These are phyloP conservation scores for Panonychus citri DNA, from an alignment of 1,140 invertebrate species.

Conservation along the genomic window DNA sequence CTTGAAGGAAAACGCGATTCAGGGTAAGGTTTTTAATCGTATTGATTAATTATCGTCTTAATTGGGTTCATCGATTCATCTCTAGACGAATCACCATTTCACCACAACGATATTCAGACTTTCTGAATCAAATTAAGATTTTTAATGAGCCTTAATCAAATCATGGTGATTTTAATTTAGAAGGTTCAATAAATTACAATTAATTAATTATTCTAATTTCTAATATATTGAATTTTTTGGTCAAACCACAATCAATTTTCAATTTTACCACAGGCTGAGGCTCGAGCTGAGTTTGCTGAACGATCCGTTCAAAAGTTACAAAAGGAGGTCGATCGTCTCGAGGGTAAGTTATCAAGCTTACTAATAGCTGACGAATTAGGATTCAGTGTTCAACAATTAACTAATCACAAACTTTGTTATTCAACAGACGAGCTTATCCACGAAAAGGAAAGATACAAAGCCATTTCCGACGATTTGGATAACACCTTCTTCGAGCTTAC, in stretches of 20 bases:
- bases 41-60: no score
- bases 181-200: no score
- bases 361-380: background rate
- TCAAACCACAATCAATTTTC: background rate
- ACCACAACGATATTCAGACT: no score
- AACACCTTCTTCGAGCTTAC: conserved; percentile 92
- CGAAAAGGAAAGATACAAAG: conserved; percentile 98
- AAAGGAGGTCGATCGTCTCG: conserved; percentile 95
- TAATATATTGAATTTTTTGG: background rate
- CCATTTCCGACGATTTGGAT: conserved; percentile 96
- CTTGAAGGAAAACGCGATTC: no score
- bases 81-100: no score
- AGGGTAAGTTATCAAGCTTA: conserved; percentile 48
- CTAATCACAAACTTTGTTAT: background rate
- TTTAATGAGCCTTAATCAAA: no score
- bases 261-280: conserved; percentile 58
- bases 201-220: background rate
- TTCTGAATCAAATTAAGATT: no score
- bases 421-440: conserved; percentile 78
- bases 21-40: no score
- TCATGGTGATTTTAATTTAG: no score
- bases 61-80: no score
- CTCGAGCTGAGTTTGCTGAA: conserved; percentile 96
- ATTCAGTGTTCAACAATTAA: background rate
- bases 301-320: conserved; percentile 57